A percentile compares a stretch with the other conserved stretches of the same genome.
phyloP scores from a whole-genome alignment of 2,113 vertebrate species.

The Lamprotornis superbus region DNA sequence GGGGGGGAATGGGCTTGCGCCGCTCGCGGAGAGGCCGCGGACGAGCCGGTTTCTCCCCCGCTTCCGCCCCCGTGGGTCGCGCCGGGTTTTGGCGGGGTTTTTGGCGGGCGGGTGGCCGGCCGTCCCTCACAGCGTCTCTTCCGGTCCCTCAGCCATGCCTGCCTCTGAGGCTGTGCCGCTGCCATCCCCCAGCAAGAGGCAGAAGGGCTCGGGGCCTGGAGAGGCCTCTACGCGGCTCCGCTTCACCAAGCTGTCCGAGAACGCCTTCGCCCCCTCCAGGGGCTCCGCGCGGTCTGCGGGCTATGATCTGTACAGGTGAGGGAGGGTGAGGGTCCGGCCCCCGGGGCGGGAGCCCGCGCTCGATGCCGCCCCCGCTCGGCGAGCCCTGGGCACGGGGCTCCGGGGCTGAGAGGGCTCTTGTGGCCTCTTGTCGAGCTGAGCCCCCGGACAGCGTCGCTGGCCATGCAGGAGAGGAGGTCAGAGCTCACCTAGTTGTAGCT shows the following conservation, averaged over 20 bases:
- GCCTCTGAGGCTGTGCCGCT: constrained; percentile 45
- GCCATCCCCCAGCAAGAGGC: constrained; percentile 75
- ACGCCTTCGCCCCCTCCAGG: constrained; percentile 82
- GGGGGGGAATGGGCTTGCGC: background rate
- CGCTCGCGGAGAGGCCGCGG: rapidly evolving
- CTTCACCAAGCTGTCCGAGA: constrained; percentile 85
- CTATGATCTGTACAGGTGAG: constrained; percentile 94
- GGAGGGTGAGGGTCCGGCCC: background rate
- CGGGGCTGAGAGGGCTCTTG: rapidly evolving
- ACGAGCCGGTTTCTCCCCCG: background rate
- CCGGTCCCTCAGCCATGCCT: constrained; percentile 71
- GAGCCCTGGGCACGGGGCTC: too few species aligned
- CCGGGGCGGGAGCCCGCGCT: background rate
- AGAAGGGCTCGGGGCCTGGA: background rate
- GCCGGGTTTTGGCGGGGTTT: constrained; percentile 7
- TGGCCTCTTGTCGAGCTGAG: background rate
- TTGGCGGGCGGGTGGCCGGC: background rate
- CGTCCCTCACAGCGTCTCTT: background rate
- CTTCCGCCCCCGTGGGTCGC: background rate
- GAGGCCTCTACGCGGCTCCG: constrained; percentile 37
- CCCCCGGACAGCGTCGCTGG: rapidly evolving
- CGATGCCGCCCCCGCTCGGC: rapidly evolving
- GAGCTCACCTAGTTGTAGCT: too few species aligned
- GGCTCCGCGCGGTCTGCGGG: constrained; percentile 89
- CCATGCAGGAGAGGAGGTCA: background rate